These are phyloP conservation scores for Orbicella faveolata DNA, from an alignment of 64 coral and sea anemone species.

Conservation along the genomic window DNA sequence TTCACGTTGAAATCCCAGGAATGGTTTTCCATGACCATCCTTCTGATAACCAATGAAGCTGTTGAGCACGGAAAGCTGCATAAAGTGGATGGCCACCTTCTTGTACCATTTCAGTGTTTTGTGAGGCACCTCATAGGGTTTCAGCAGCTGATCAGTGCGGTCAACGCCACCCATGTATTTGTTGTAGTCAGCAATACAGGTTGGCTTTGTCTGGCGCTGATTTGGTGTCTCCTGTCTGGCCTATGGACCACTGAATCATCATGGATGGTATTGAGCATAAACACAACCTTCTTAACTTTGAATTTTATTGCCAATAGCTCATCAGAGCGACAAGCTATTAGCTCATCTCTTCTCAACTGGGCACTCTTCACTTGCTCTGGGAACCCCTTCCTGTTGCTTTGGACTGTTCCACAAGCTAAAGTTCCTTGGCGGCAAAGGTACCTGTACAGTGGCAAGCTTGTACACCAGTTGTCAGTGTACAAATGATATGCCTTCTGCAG, in stretches of 20 bases:
- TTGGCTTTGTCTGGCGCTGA: slow-evolving; percentile 12
- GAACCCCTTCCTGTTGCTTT: not conserved
- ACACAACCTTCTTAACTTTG: slow-evolving; percentile 30
- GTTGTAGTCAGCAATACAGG: slow-evolving; percentile 4
- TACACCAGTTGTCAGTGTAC: slow-evolving; percentile 32
- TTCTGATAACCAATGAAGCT: not conserved
- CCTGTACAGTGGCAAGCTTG: not conserved
- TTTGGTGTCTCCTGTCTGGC: not conserved
- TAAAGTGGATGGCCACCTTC: not conserved
- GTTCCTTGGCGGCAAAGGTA: not conserved
- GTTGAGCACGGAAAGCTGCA: too few species aligned
- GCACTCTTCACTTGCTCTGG: slow-evolving; percentile 3
- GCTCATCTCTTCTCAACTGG: not conserved
- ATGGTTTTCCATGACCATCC: slow-evolving; percentile 33
- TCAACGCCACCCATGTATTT: slow-evolving; percentile 42
- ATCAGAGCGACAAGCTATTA: not conserved
- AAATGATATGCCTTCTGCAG: slow-evolving; percentile 29
- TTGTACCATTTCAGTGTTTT: slow-evolving; percentile 24
- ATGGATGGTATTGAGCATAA: slow-evolving; percentile 10
- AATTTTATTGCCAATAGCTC: not conserved
- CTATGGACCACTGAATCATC: not conserved
- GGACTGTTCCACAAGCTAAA: slow-evolving; percentile 39
- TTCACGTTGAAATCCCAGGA: slow-evolving; percentile 27
- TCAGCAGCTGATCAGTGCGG: slow-evolving; percentile 29
- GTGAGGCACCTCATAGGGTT: slow-evolving; percentile 3